A percentile compares a stretch with the other conserved stretches of the same genome.
These are phyloP conservation scores for Boloria selene DNA, from an alignment of 2,888 invertebrate species.

Conservation along the genomic window DNA sequence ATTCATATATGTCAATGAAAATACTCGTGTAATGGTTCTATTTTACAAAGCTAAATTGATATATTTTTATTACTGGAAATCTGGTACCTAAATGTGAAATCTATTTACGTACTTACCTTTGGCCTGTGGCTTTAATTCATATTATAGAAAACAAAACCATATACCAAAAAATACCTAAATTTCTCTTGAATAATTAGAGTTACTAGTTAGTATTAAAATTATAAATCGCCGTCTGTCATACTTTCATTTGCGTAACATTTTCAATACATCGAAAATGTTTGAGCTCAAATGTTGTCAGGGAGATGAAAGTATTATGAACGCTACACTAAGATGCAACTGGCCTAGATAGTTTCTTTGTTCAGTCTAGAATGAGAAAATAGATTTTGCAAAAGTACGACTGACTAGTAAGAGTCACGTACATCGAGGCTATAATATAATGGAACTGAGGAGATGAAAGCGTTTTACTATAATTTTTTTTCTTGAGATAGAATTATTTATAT, in stretches of 20 bases:
- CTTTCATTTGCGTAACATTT: neutral
- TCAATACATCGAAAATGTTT: slow-evolving; percentile 11
- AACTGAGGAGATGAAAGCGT: neutral
- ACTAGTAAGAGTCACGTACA: neutral
- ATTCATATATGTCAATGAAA: too few species aligned
- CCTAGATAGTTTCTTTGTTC: slow-evolving; percentile 29
- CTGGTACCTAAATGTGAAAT: too few species aligned
- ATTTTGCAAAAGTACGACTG: neutral
- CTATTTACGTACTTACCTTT: too few species aligned
- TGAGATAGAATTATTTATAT: neutral
- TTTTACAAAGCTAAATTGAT: too few species aligned
- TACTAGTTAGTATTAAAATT: neutral
- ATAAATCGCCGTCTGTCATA: slow-evolving; percentile 11
- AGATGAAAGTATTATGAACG: slow-evolving; percentile 22
- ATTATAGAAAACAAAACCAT: too few species aligned
- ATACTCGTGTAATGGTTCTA: too few species aligned
- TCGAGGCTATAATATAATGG: neutral
- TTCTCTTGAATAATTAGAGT: neutral
- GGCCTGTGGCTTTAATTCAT: too few species aligned
- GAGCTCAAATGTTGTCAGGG: slow-evolving; percentile 9
- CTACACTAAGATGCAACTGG: slow-evolving; percentile 22
- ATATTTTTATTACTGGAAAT: too few species aligned
- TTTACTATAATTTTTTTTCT: slow-evolving; percentile 14
- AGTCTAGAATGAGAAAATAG: slow-evolving; percentile 11
- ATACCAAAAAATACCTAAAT: too few species aligned